Conservation (phyloP, 1,140 invertebrate genomes). For the Hylaeus anthracinus region DNA sequence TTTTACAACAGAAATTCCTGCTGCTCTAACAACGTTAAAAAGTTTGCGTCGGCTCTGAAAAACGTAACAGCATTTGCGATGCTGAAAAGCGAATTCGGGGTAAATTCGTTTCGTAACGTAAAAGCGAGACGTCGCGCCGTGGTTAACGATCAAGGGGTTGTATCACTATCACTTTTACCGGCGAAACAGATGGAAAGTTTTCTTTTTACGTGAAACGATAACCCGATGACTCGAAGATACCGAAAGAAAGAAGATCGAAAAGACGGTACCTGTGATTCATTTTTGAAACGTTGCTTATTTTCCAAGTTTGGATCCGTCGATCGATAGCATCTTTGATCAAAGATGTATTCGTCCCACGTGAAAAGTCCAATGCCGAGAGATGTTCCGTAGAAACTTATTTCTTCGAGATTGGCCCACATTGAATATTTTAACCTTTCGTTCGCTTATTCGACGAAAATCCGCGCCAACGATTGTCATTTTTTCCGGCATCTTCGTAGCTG, state of each 20-base stretch:
- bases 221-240: no score
- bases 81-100: background rate
- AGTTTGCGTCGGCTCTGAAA: background rate
- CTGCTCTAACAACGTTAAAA: conserved; percentile 8
- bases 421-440: conserved; percentile 37
- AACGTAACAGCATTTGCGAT: background rate
- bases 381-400: background rate
- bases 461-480: conserved; percentile 21
- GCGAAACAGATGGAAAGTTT: no score
- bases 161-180: background rate
- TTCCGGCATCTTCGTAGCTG: background rate
- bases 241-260: no score
- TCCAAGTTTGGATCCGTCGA: no score
- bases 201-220: no score
- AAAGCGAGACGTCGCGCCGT: background rate
- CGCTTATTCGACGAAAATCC: conserved; percentile 25
- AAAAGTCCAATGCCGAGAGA: background rate
- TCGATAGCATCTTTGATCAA: no score
- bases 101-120: background rate
- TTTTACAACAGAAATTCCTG: no score
- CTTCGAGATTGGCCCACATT: conserved; percentile 2
- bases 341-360: no score
- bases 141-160: background rate
- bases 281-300: no score
- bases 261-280: no score